Percentiles rank a stretch among this genome's conserved stretches.
These are phyloP conservation scores for Drosophila anomalipes DNA, from an alignment of 2,888 invertebrate species.

Conservation along the genomic window DNA sequence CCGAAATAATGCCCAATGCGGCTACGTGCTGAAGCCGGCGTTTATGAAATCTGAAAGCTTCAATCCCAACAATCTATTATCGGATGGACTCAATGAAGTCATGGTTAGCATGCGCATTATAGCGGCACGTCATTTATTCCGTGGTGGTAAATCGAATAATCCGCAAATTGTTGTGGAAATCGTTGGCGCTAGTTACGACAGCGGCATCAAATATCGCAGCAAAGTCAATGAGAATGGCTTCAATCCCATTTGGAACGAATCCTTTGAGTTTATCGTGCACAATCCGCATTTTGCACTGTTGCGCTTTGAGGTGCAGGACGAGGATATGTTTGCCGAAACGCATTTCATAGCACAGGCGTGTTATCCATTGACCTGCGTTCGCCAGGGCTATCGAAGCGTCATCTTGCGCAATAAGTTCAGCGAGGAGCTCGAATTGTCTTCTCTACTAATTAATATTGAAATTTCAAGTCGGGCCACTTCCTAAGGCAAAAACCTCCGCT, in stretches of 20 bases:
- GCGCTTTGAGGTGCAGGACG: constrained; percentile 96
- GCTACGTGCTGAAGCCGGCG: constrained; percentile 95
- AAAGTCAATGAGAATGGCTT: constrained; percentile 97
- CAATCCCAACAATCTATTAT: constrained; percentile 90
- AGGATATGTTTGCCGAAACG: constrained; percentile 98
- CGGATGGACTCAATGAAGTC: constrained; percentile 88
- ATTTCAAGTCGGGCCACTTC: constrained; percentile 83
- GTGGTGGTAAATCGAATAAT: constrained; percentile 92
- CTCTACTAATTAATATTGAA: constrained; percentile 93
- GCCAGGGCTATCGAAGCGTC: constrained; percentile 96
- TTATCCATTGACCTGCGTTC: constrained; percentile 92
- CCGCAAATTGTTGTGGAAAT: constrained; percentile 97
- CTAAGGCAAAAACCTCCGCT: constrained; percentile 1
- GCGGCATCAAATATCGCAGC: constrained; percentile 93
- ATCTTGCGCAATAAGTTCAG: constrained; percentile 95
- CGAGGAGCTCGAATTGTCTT: constrained; percentile 96
- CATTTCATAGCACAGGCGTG: constrained; percentile 99
- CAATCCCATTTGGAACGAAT: constrained; percentile 96
- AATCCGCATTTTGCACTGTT: constrained; percentile 94
- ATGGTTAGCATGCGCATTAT: constrained; percentile 91
- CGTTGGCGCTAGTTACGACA: constrained; percentile 94
- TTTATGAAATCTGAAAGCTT: constrained; percentile 93
- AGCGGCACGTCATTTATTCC: constrained; percentile 94
- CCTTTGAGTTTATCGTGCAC: constrained; percentile 92
- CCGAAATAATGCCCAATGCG: constrained; percentile 95